Base-by-base conservation (phyloP, 2,797 vertebrate genomes). In the Adelosebastes latens region DNA sequence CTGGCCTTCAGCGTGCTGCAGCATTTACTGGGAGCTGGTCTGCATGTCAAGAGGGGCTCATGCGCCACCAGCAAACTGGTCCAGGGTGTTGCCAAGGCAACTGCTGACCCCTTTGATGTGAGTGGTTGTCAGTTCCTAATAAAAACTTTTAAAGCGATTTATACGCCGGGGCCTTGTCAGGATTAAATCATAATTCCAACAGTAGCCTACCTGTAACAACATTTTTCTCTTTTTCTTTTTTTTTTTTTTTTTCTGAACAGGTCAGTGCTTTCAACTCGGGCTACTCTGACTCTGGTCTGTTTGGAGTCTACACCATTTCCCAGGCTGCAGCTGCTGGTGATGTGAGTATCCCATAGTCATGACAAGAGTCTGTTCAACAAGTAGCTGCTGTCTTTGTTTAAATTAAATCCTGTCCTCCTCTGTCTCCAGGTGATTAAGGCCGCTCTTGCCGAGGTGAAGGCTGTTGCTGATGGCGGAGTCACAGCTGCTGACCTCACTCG, bases 241-340 rank as follows among this genome's bases (percentile, higher is more conserved):
- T 64, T 6, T 67, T 72, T n/a, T 0, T 32, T 9, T 9, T 25
- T 75, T 46, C 10, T 72, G 5, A 77, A 58, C 94, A 99, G 99
- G 98, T 93, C 81, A 96, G 96, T 0, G 96, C 97, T 20, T 98
- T 99, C 89, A 98, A 97, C 72, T 94, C 94, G 20, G 96, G 92
- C 90, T 99, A 99, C 93, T 96, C 96, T 0, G 99, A 99, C 93
- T 98, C 97, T 36, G 99, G 98, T 39, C 96, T 99, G 58, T 99
- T 99, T 75, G 99, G 99, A 16, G 58, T 99, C 80, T 99, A 98
- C 69, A 96, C 96, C 22, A 93, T 99, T 87, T 96, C 96, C 3
- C 98, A 98, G 89, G 92, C 95, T 82, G 79, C 93, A 58, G 88
- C 84, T 73, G 90, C 96, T 75, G 92, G 89, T 36, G 96, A 97